Evolutionary conservation across 1,140 invertebrate genomes (phyloP).

Genomic region (Pollicipes pollicipes): DNA sequence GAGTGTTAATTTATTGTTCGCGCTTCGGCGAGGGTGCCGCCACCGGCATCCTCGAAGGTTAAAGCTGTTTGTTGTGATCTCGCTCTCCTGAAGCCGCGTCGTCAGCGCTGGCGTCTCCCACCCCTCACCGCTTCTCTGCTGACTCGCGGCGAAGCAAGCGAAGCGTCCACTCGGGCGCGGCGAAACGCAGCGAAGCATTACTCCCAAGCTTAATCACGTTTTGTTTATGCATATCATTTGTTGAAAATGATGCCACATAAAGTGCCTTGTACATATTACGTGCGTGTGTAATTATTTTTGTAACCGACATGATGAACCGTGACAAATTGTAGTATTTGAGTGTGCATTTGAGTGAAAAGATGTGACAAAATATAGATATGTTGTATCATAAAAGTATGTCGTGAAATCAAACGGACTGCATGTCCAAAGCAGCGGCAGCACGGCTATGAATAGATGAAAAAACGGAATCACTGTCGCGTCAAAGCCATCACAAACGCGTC

Average conservation of each 20-base stretch:
- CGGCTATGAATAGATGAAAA: too few relatives aligned
- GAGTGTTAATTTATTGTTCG: not conserved
- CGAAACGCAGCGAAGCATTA: not conserved
- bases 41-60: too few relatives aligned
- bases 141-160: not conserved
- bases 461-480: too few relatives aligned
- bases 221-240: conserved; percentile 1
- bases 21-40: too few relatives aligned
- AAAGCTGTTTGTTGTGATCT: not conserved
- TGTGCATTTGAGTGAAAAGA: not conserved
- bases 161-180: too few relatives aligned
- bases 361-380: not conserved
- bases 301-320: not conserved
- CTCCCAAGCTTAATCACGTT: not conserved
- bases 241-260: conserved; percentile 2
- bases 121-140: not conserved
- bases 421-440: too few relatives aligned
- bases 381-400: not conserved
- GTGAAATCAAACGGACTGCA: too few relatives aligned
- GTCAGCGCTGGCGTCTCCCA: too few relatives aligned
- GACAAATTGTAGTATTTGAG: conserved; percentile 2
- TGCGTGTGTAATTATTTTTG: conserved; percentile 1
- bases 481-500: too few relatives aligned
- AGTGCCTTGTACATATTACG: not conserved
- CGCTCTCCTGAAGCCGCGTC: not conserved